These are phyloP conservation scores for Sinocyclocheilus anophthalmus DNA, from an alignment of 2,113 vertebrate genomes.

Conservation along the genomic window DNA sequence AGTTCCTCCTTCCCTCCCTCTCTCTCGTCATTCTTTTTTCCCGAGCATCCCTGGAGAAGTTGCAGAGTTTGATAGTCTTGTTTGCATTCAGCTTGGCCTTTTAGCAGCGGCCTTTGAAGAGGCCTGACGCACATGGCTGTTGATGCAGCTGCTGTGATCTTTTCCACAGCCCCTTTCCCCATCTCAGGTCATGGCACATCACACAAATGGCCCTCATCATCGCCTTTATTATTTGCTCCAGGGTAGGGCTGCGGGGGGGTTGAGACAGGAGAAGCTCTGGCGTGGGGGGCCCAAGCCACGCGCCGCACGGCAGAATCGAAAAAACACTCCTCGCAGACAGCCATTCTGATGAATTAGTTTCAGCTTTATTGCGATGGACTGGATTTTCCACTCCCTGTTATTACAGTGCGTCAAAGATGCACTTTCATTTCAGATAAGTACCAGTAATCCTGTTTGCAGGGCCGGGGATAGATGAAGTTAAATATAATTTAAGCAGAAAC, in stretches of 20 bases:
- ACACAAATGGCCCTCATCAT: conserved; percentile 66
- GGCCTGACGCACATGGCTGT: conserved; percentile 58
- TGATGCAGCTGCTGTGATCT: conserved; percentile 68
- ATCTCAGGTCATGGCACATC: conserved; percentile 66
- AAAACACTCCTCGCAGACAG: conserved; percentile 43
- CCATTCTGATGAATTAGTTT: conserved; percentile 78
- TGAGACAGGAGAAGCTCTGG: not conserved
- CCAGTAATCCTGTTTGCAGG: conserved; percentile 80
- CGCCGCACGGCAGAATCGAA: conserved; percentile 6
- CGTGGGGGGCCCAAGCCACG: not conserved
- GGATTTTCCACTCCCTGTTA: conserved; percentile 79
- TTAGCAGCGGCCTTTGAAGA: conserved; percentile 66
- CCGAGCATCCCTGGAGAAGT: conserved; percentile 65
- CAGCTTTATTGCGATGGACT: conserved; percentile 78
- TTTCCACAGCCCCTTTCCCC: conserved; percentile 39
- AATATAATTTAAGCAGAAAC: conserved; percentile 81
- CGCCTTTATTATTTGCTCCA: conserved; percentile 59
- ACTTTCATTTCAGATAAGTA: conserved; percentile 83
- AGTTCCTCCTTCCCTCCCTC: conserved; percentile 65
- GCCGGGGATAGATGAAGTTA: conserved; percentile 75
- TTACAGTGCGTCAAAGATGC: conserved; percentile 80
- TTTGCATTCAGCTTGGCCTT: conserved; percentile 67
- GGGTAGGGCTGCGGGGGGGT: not conserved
- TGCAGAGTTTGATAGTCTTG: conserved; percentile 69
- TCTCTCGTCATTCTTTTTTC: conserved; percentile 38